phyloP scores from a whole-genome alignment of 2,888 invertebrate species.

The Ormia ochracea region DNA sequence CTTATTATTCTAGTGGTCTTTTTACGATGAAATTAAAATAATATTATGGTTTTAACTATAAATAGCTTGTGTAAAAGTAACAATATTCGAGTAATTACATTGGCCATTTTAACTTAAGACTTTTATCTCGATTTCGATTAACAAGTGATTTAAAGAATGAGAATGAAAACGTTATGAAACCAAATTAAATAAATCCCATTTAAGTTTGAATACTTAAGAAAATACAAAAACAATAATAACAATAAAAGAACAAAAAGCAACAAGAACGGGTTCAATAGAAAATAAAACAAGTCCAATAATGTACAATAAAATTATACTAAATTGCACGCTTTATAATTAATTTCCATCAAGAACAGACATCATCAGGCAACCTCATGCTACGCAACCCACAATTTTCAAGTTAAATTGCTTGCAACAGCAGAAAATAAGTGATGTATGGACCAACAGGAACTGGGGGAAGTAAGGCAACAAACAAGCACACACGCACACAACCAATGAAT shows the following conservation, averaged over 20 bases:
- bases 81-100: neutral
- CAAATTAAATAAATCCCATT: slow-evolving; percentile 34
- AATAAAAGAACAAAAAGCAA: neutral
- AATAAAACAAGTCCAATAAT: slow-evolving; percentile 58
- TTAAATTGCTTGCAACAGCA: slow-evolving; percentile 31
- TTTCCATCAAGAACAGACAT: slow-evolving; percentile 76
- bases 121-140: slow-evolving; percentile 26
- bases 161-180: slow-evolving; percentile 16
- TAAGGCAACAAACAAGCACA: neutral
- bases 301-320: slow-evolving; percentile 69
- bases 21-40: too few species aligned
- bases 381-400: slow-evolving; percentile 14
- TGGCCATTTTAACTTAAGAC: neutral
- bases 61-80: too few species aligned
- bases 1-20: too few species aligned
- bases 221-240: neutral
- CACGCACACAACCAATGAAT: neutral
- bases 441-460: neutral
- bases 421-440: neutral
- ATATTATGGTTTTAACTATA: too few species aligned
- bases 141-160: slow-evolving; percentile 33
- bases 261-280: neutral
- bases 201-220: neutral
- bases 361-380: slow-evolving; percentile 45
- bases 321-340: slow-evolving; percentile 76